Base-by-base conservation (phyloP, 37 sponge, comb jelly and placozoan genomes). In the Lycopodina hypogea region DNA sequence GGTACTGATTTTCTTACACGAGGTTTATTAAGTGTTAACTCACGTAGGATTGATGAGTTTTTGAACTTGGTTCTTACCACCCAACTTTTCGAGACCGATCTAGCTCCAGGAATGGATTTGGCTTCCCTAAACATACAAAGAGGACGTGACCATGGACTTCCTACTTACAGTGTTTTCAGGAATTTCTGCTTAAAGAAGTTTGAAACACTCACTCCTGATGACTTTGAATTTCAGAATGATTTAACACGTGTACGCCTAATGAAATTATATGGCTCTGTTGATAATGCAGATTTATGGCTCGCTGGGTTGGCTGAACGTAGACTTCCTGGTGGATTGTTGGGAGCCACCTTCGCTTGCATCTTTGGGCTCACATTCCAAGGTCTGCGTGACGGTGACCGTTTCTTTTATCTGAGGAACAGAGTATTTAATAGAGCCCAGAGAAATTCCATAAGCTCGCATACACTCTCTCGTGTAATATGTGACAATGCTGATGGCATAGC, bases 341-440 rank as follows among this genome's bases (percentile, higher is more conserved):
- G 97, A 1, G 73, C 97, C 11, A 93, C 94, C 18, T 97, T 97
- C 42, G 78, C 97, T 58, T 97, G 94, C 72, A 93, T 97, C 51
- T 76, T 97, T 69, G 93, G 84, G 38, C 26, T 86, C 53, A 90
- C 91, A 26, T 97, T 91, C 42, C 22, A 33, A 28, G 71, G 69
- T 62, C 68, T 90, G 28, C 42, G 92, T 42, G 84, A 87, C 76
- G 98, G 98, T 21, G 98, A 97, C 70, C 61, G 95, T 32, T 94
- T 94, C 79, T 97, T 55, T 71, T 94, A 90, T 68, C 71, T 62
- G 36, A 81, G 88, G 35, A 72, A 73, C 26, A 76, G 84, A 21
- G 87, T 86, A 11, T 94, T 94, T 82, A 90, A 90, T 32, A 19
- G 42, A 23, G 76, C 9, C 14, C 95, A 97, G 59, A 67, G 81